Base-by-base conservation (phyloP, 2,113 vertebrate species). In the Colaptes auratus region DNA sequence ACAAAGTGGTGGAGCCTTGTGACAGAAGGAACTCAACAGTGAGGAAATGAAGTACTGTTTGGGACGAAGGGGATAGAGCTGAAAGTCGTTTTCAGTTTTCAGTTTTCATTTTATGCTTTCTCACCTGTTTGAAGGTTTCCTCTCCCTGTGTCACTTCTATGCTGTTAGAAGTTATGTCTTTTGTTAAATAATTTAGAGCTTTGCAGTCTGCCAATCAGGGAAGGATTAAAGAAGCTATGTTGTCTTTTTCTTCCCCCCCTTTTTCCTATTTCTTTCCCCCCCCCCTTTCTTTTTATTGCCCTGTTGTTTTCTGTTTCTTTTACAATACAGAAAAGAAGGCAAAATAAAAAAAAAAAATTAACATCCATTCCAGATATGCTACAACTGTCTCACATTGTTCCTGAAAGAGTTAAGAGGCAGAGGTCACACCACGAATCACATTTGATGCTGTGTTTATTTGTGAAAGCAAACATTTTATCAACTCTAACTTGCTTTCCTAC, bases 121-220 rank as follows among this genome's bases (percentile, higher is more conserved):
- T 96, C 93, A 96, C 96, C 95, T 97, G 90, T 97, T 97, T 97
- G 97, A 97, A 98, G 97, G 84, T 33, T 84, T 93, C 33, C 71
- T 97, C 92, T 92, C 86, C 61, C 15, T 5, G 2, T 96, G 96
- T 96, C 95, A 95, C 92, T 97, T 93, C 95, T 91, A 55, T 82
- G 95, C 96, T 95, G 94, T 98, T 96, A 98, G 98, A 98, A 98
- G 97, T 96, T 97, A 94, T 82, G 89, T 93, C 98, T 98, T 98
- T 98, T 98, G 97, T 98, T 98, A 98, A 97, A 98, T 98, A 98
- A 98, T 98, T 98, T 97, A 98, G 91, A 95, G 89, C 65, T 97
- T 95, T 94, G 67, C 83, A 95, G 92, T 87, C 97, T 98, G 98
- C 94, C 97, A 96, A 53, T 97, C 96, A 97, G 96, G 36, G 28